phyloP scores from a whole-genome alignment of 2,797 vertebrate genomes.

The Ceryle rudis region DNA sequence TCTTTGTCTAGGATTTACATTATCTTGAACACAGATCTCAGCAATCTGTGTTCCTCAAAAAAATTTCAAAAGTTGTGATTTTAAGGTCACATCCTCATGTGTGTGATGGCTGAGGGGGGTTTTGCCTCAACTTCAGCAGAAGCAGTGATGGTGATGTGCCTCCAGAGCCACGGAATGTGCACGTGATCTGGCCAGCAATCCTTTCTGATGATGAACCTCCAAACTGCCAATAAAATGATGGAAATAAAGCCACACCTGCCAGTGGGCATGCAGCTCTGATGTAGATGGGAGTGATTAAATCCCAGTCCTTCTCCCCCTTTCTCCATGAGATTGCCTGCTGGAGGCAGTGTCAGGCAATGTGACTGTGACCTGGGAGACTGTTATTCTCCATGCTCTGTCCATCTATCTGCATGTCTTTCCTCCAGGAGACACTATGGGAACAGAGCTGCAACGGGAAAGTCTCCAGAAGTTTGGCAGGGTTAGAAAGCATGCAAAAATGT shows the following conservation, averaged over 20 bases:
- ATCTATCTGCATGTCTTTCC: background rate
- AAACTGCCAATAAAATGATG: background rate
- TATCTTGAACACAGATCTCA: background rate
- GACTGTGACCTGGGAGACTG: background rate
- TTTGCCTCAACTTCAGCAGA: background rate
- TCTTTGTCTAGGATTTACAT: background rate
- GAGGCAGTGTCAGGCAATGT: background rate
- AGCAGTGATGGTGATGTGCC: background rate
- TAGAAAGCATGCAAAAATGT: background rate
- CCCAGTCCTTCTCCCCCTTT: background rate
- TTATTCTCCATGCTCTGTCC: background rate
- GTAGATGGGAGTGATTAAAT: background rate
- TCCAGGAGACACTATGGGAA: background rate
- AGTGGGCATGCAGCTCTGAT: background rate
- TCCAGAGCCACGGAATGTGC: accelerated
- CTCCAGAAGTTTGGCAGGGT: background rate
- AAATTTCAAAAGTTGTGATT: background rate
- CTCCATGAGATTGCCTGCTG: background rate
- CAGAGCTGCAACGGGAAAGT: accelerated
- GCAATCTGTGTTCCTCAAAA: background rate
- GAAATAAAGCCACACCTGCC: background rate
- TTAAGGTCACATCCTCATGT: background rate
- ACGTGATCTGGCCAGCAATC: background rate
- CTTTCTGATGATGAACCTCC: background rate
- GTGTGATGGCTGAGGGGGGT: background rate